Conservation (phyloP, 2,888 invertebrate species). For the Hemicrepidius hirtus region DNA sequence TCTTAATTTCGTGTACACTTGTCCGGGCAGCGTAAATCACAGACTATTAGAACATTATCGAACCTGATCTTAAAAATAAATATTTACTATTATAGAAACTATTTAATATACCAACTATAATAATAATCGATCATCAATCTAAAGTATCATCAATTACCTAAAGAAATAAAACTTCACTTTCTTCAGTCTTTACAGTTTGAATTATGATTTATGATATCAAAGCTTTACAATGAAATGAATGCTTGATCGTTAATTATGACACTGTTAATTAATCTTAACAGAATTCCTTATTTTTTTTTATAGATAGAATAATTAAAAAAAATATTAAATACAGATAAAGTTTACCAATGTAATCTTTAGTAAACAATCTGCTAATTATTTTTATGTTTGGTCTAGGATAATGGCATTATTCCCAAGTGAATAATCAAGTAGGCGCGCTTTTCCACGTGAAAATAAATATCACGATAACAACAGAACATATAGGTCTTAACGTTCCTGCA, state of each 20-base stretch:
- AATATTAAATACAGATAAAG: too few species aligned
- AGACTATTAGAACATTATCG: constrained; percentile 17
- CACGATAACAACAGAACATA: too few species aligned
- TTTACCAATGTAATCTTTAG: too few species aligned
- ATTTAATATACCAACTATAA: constrained; percentile 18
- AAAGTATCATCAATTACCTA: constrained; percentile 20
- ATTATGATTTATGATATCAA: constrained; percentile 33
- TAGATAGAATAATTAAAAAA: not conserved
- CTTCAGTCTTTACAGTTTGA: constrained; percentile 1
- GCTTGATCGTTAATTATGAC: constrained; percentile 17
- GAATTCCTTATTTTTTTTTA: not conserved
- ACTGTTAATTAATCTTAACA: constrained; percentile 16
- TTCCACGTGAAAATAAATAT: too few species aligned
- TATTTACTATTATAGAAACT: constrained; percentile 22
- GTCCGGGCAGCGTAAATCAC: constrained; percentile 35
- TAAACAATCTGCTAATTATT: too few species aligned
- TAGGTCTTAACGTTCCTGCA: too few species aligned
- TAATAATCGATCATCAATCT: constrained; percentile 13
- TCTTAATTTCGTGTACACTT: constrained; percentile 34
- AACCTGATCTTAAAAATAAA: constrained; percentile 13
- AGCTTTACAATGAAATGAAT: not conserved
- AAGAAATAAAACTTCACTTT: constrained; percentile 8
- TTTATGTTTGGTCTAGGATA: too few species aligned
- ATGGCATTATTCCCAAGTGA: too few species aligned
- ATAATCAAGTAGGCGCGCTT: too few species aligned